Evolutionary conservation across 2,113 vertebrate genomes (phyloP).

Genomic region (Oncorhynchus gorbuscha): DNA sequence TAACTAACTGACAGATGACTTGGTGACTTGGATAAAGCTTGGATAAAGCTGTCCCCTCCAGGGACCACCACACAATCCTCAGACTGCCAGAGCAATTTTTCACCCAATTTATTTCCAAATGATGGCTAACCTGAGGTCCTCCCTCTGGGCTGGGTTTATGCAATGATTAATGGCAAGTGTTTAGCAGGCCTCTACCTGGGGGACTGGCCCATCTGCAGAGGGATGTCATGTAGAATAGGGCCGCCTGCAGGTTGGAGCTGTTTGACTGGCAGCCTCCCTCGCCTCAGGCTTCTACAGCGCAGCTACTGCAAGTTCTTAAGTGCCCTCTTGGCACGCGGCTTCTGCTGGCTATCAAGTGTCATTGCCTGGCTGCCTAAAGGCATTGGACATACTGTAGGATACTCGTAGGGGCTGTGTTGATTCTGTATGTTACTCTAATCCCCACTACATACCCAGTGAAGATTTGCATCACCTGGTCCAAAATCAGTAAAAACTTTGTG

Average conservation of each 20-base stretch:
- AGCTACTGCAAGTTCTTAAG: constrained; percentile 66
- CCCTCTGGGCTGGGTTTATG: constrained; percentile 90
- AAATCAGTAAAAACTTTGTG: neutral
- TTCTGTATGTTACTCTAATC: constrained; percentile 17
- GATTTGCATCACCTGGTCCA: neutral
- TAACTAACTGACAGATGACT: constrained; percentile 96
- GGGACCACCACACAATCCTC: constrained; percentile 80
- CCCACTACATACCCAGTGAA: neutral
- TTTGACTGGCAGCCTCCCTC: constrained; percentile 70
- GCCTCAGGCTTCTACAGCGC: constrained; percentile 56
- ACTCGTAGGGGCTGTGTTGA: constrained; percentile 27
- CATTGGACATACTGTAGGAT: neutral
- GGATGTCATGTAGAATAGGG: constrained; percentile 86
- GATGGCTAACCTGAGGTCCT: constrained; percentile 97
- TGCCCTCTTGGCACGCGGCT: constrained; percentile 28
- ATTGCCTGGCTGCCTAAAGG: constrained; percentile 4
- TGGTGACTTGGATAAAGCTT: constrained; percentile 85
- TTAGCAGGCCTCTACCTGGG: constrained; percentile 90
- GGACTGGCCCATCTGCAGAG: constrained; percentile 93
- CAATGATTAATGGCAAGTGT: constrained; percentile 98
- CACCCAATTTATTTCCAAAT: constrained; percentile 99
- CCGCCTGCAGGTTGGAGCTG: constrained; percentile 72
- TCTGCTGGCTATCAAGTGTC: constrained; percentile 35
- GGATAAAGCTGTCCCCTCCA: constrained; percentile 77
- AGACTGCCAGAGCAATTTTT: constrained; percentile 99